Percentiles rank a stretch among this genome's conserved stretches.
These are phyloP conservation scores for Drosophila neocordata DNA, from an alignment of 1,140 invertebrate genomes.

Conservation along the genomic window DNA sequence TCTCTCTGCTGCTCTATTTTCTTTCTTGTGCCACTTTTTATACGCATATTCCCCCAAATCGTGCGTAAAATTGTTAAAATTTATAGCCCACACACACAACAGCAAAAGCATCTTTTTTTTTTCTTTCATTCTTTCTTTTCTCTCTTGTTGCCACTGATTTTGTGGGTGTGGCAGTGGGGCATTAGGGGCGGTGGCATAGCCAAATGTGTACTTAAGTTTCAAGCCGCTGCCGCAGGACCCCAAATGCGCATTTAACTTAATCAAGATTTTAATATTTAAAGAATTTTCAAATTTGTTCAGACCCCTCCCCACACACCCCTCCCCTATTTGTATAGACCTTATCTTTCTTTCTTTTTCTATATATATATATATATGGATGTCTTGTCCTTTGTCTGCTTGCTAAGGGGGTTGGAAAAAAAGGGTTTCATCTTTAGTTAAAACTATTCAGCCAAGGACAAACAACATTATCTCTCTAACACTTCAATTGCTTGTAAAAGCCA, in stretches of 20 bases:
- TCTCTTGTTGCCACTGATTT: slow-evolving; percentile 53
- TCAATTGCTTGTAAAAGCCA: slow-evolving; percentile 73
- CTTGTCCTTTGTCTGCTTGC: slow-evolving; percentile 28
- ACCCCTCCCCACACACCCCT: slow-evolving; percentile 10
- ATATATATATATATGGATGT: background rate
- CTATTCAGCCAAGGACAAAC: slow-evolving; percentile 57
- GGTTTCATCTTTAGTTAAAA: slow-evolving; percentile 41
- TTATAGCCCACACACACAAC: slow-evolving; percentile 32
- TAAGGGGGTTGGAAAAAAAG: slow-evolving; percentile 37
- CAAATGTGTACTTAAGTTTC: slow-evolving; percentile 58
- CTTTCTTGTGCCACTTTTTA: background rate
- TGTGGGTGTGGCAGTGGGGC: slow-evolving; percentile 13
- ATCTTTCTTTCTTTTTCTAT: background rate
- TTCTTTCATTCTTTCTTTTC: too few species aligned
- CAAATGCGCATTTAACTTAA: slow-evolving; percentile 80
- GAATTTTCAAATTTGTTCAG: slow-evolving; percentile 63
- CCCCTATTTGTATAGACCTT: slow-evolving; percentile 19
- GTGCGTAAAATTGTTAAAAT: slow-evolving; percentile 65
- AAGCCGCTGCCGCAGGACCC: slow-evolving; percentile 32
- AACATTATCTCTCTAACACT: slow-evolving; percentile 74
- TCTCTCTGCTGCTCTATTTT: background rate
- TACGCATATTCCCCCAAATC: slow-evolving; percentile 48
- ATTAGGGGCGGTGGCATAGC: slow-evolving; percentile 38
- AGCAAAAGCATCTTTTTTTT: slow-evolving; percentile 1
- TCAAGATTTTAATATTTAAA: slow-evolving; percentile 82